Base-by-base conservation (phyloP, 1,140 invertebrate species). In the Colletes gigas region DNA sequence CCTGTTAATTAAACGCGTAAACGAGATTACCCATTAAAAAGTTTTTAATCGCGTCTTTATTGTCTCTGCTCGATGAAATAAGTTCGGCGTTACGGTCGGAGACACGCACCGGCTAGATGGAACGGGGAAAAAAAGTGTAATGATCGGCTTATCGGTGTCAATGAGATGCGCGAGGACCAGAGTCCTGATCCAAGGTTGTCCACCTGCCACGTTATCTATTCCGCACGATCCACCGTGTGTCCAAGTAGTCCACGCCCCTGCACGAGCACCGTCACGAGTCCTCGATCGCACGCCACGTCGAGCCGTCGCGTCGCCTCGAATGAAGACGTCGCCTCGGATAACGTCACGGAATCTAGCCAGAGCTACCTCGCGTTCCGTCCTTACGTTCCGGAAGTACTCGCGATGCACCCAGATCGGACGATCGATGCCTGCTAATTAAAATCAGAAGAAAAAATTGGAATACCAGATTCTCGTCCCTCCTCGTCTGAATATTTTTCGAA, bases 181-280 rank as follows among this genome's bases (percentile, higher is more conserved):
- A 74, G 72, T 74, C 82, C 86, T 83, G 83, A 21, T 73, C 78
- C 89, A 90, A 90, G 89, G 89, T 88, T 84, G 83, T 88, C 85
- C 81, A 88, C 84, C 84, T 90, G 87, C 73, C 82, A 30, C 17
- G 70, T 63, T 86, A 86, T 85, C 84, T 76, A 80, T 87, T 60
- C 52, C 30, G 44, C 21, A 60, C 57, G 57, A 72, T 85, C 81
- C 73, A 85, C 60, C 9, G 44, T 60, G 69, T 65, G 60, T 67
- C 50, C 65, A 52, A 71, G 54, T 83, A 60, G 81, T 72, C 66
- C 75, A 69, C 76, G 76, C 65, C 60, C 19, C 39, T 60, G 47
- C n/a, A 57, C 70, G 67, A 21, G 4, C 54, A 66, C 62, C 60
- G 73, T 77, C 71, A 67, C 65, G 54, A 47, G 9, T 15, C 9